Base-by-base conservation (phyloP, 2,113 vertebrate genomes). In the Neogobius melanostomus region DNA sequence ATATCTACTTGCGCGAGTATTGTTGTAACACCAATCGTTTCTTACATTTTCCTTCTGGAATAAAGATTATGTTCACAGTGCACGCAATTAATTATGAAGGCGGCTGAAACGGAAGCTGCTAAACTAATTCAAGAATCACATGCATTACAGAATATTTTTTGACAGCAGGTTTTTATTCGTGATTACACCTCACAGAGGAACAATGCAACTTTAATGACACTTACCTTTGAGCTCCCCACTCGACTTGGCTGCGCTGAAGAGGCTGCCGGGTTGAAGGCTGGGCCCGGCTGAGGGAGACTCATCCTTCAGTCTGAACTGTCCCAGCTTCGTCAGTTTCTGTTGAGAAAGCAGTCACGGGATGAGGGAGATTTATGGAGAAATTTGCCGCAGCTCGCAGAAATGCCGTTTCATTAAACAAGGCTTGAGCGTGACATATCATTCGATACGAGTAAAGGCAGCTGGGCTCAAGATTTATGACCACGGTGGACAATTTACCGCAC, bases 291-390 rank as follows among this genome's bases (percentile, higher is more conserved):
- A 81, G 9, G 88, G 89, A 3, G 94, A 90, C 50, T 96, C 95
- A 0, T 97, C 96, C 71, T 96, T 97, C 68, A 97, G 88, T 8
- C 86, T 91, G 82, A 97, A 97, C 87, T 96, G 95, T 48, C 95
- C 96, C 17, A 97, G 88, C 81, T 95, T 97, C 51, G 95, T 97
- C 75, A 94, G 71, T 79, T 95, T 97, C 95, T 97, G 86, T 53
- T 64, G 44, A 64, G 60, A 46, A 45, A 16, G 11, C 44, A 17
- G 62, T 48, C n/a, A 47, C 8, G 47, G 44, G 59, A 61, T 43
- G 28, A 12, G 42, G 28, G 14, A 28, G 56, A 42, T 36, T 59
- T 42, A 14, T n/a, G 42, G 36, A 42, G 11, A 16, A 61, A 45
- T 44, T n/a, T 45, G 59, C 59, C 9, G 12, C n/a, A 15, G 7